Evolutionary conservation across 2,888 invertebrate genomes (phyloP), one percentile per base, ranked within the genome.

Genomic region (Acleris cristana): DNA sequence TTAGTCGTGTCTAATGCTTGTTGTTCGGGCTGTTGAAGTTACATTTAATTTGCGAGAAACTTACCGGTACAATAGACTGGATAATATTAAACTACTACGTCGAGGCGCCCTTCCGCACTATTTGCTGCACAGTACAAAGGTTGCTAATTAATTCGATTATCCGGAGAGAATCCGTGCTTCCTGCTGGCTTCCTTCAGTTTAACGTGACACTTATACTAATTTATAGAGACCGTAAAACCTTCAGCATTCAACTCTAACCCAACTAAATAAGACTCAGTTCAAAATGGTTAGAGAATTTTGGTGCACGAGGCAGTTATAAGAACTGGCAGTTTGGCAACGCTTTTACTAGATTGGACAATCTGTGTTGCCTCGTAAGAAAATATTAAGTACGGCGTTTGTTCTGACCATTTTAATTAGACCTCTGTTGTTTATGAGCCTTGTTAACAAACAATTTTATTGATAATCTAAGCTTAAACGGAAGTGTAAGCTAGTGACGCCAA

Each of bases 101-200:
- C 69, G 71, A 74, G 67, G 63, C 73, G 74, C 77, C 78, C 74
- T 84, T 83, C 79, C 76, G 76, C 79, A 76, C 79, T 82, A 80
- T 83, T 83, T 78, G 76, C 79, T 77, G 76, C 74, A 86, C 86
- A 88, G 76, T 74, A 86, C 86, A 88, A 86, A 88, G 84, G 83
- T 80, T 75, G 77, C 84, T 88, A 89, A 89, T 89, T 83, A 89
- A 90, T 88, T 87, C 79, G 84, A 89, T 90, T 88, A 89, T 85
- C 82, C 80, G 79, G 75, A 79, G 78, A 80, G 79, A 85, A 85
- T 85, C 81, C 81, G 74, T 79, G 82, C 80, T 82, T 82, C 81
- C 83, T 79, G 64, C 71, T 76, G 73, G 72, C 75, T 80, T 79
- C 76, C 79, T 74, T 79, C 80, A 73, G 80, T 80, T 77, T 78